phyloP scores from a whole-genome alignment of 2,797 vertebrate genomes.

The Pogoniulus pusillus region DNA sequence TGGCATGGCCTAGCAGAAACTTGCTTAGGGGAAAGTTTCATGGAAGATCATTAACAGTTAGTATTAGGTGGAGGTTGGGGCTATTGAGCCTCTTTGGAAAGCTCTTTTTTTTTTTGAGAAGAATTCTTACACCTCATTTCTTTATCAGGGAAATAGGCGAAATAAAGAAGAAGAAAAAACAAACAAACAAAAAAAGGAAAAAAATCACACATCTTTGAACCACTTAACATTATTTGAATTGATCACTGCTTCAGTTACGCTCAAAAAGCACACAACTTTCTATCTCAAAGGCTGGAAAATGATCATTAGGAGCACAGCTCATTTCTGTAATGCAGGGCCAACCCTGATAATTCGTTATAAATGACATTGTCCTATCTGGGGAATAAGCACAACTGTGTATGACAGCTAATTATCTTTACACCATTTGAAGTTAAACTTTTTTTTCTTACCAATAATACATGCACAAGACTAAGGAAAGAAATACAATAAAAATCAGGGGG shows the following conservation, averaged over 20 bases:
- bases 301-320: background rate
- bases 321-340: background rate
- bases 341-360: background rate
- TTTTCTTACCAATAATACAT: accelerated
- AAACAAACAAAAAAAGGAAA: background rate
- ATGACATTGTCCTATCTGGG: background rate
- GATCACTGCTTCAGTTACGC: background rate
- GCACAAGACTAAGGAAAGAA: background rate
- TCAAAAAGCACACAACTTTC: background rate
- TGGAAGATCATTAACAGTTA: background rate
- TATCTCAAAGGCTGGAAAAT: background rate
- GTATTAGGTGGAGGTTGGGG: background rate
- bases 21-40: background rate
- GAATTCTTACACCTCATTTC: background rate
- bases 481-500: background rate
- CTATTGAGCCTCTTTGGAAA: background rate
- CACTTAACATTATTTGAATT: background rate
- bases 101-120: background rate
- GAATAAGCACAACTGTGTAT: background rate
- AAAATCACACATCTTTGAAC: background rate
- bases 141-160: background rate
- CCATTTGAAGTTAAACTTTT: background rate
- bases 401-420: background rate
- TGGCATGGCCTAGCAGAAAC: background rate
- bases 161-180: accelerated